Evolutionary conservation across 2,888 invertebrate species (phyloP).

Genomic region (Ametastegia equiseti): DNA sequence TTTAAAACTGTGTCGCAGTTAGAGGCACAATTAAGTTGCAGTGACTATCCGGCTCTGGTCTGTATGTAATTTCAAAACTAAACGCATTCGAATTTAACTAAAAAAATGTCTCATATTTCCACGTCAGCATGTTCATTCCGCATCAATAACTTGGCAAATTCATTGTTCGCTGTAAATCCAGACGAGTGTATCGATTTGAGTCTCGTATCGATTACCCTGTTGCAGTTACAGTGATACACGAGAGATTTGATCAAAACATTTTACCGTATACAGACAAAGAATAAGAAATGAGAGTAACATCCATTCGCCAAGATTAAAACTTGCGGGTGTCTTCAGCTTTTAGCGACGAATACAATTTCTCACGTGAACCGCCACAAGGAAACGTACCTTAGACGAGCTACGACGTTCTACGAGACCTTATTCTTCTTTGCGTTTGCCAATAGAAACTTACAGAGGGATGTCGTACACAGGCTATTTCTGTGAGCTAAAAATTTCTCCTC

Average conservation of each 20-base stretch:
- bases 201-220: background rate
- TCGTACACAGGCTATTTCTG: too few species aligned
- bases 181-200: background rate
- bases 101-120: background rate
- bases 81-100: background rate
- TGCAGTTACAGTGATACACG: background rate
- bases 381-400: background rate
- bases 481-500: too few species aligned
- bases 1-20: conserved; percentile 12
- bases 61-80: conserved; percentile 1
- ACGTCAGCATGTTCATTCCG: background rate
- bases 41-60: background rate
- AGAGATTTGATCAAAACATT: background rate
- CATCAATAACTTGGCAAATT: background rate
- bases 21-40: background rate
- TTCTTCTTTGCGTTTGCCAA: too few species aligned
- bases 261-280: background rate
- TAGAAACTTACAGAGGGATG: too few species aligned
- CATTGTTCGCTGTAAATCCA: background rate
- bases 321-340: background rate
- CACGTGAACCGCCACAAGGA: conserved; percentile 6
- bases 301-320: conserved; percentile 31
- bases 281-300: background rate
- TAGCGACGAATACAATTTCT: conserved; percentile 9
- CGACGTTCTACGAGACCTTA: background rate